phyloP scores from a whole-genome alignment of 2,113 vertebrate species.

The Elephas maximus region DNA sequence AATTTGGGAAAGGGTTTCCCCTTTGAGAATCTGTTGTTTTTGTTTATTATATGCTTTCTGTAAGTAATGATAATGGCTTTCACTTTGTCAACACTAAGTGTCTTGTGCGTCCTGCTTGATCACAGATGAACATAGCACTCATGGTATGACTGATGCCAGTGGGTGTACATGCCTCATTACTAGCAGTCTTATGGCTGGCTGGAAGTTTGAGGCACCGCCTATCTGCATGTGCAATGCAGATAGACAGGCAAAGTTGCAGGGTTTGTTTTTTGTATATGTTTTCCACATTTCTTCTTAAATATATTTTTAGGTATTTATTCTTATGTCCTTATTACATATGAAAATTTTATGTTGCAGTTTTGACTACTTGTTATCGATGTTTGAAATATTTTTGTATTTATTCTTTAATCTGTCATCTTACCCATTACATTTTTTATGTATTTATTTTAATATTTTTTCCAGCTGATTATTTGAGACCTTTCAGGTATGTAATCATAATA shows the following conservation, averaged over 20 bases:
- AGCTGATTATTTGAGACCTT: slow-evolving; percentile 20
- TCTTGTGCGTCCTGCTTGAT: not conserved
- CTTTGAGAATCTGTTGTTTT: not conserved
- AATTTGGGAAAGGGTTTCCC: not conserved
- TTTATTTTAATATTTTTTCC: slow-evolving; percentile 44
- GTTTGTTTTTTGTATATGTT: not conserved
- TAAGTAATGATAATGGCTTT: not conserved
- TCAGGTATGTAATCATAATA: not conserved
- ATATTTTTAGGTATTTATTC: slow-evolving; percentile 9
- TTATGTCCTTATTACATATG: slow-evolving; percentile 18
- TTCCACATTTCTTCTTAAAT: slow-evolving; percentile 7
- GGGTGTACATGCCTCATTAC: not conserved
- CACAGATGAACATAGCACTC: not conserved
- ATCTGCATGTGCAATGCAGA: not conserved
- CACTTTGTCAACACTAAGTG: not conserved
- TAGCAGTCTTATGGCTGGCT: not conserved
- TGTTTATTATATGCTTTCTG: not conserved
- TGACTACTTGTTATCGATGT: not conserved
- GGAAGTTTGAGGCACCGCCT: not conserved
- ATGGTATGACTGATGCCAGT: not conserved
- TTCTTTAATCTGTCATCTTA: not conserved
- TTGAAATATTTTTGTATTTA: slow-evolving; percentile 24
- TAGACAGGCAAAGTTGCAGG: not conserved
- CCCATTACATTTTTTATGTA: not conserved
- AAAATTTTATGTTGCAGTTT: not conserved